These are phyloP conservation scores for Ips nitidus DNA, from an alignment of 1,140 invertebrate genomes.

Conservation along the genomic window DNA sequence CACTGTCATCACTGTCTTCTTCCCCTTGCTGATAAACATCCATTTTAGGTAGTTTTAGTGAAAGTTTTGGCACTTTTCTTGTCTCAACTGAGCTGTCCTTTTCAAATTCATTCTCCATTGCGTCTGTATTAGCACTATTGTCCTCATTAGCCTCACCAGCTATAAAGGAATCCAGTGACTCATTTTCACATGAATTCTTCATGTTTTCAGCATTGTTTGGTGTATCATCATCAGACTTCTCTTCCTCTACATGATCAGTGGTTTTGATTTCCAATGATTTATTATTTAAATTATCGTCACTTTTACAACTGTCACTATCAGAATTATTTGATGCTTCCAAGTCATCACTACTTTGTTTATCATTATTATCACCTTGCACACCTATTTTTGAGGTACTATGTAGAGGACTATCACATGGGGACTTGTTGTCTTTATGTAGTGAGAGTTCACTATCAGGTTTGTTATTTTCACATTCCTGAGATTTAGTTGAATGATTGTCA, in stretches of 20 bases:
- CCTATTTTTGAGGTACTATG: too few species aligned
- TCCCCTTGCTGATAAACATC: constrained; percentile 37
- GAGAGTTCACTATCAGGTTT: neutral
- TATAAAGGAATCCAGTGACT: constrained; percentile 17
- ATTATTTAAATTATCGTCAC: constrained; percentile 11
- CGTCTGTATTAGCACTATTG: neutral
- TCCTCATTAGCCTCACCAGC: neutral
- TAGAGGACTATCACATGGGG: too few species aligned
- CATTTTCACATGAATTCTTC: constrained; percentile 7
- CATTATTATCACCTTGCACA: neutral
- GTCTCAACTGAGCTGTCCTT: constrained; percentile 34
- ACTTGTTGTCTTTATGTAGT: too few species aligned
- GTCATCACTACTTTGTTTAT: constrained; percentile 12
- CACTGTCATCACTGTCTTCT: constrained; percentile 58
- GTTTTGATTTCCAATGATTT: neutral
- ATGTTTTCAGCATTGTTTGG: neutral
- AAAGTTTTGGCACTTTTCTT: constrained; percentile 57
- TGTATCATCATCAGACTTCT: neutral
- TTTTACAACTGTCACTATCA: constrained; percentile 26
- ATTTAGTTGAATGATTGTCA: constrained; percentile 5
- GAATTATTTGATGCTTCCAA: constrained; percentile 10
- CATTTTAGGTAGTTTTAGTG: constrained; percentile 55
- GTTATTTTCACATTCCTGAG: neutral
- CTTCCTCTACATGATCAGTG: neutral
- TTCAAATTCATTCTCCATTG: neutral